A percentile compares a stretch with the other conserved stretches of the same genome.
phyloP scores from a whole-genome alignment of 2,797 vertebrate genomes.

The Acanthurus lineatus region DNA sequence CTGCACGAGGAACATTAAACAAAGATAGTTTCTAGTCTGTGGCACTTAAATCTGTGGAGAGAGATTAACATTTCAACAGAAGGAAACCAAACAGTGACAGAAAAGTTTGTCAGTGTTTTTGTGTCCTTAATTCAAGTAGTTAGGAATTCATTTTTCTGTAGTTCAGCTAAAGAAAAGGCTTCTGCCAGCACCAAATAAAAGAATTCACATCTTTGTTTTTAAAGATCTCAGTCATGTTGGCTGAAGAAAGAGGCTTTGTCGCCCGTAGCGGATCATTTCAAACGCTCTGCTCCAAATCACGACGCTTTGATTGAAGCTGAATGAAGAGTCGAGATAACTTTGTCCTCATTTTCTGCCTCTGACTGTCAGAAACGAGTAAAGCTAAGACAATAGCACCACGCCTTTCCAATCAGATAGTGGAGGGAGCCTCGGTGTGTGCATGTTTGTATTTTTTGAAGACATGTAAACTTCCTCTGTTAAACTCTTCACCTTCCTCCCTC shows the following conservation, averaged over 20 bases:
- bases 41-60: neutral
- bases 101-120: constrained; percentile 21
- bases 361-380: constrained; percentile 8
- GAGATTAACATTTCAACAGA: constrained; percentile 2
- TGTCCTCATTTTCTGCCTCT: constrained; percentile 36
- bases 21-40: constrained; percentile 21
- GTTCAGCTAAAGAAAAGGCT: neutral
- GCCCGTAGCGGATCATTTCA: constrained; percentile 19
- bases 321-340: constrained; percentile 32
- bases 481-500: constrained; percentile 59
- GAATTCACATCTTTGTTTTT: constrained; percentile 21
- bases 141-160: neutral
- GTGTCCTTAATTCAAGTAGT: neutral
- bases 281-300: constrained; percentile 15
- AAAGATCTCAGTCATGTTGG: neutral
- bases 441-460: constrained; percentile 12
- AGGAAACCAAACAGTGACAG: neutral
- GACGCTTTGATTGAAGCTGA: constrained; percentile 34
- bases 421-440: constrained; percentile 3
- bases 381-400: constrained; percentile 31
- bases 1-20: constrained; percentile 39
- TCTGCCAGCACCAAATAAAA: neutral
- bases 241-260: constrained; percentile 2
- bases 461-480: constrained; percentile 41
- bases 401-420: constrained; percentile 39